Evolutionary conservation across 2,797 vertebrate species (phyloP), one percentile per base, ranked within the genome.

Genomic region (Pempheris klunzingeri): DNA sequence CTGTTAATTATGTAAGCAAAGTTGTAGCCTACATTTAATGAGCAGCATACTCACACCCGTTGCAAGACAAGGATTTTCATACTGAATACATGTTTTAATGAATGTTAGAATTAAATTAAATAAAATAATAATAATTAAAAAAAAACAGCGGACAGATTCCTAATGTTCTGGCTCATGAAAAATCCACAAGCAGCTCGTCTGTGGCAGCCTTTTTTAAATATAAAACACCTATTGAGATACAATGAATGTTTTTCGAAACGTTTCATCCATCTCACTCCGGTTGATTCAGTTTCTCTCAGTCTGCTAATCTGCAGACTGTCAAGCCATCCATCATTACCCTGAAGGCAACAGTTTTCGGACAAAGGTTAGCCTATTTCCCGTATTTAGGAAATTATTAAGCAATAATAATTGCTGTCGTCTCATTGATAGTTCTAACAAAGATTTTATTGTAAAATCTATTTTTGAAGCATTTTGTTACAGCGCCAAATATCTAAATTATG

Each of bases 401-500:
- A 12, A 12, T 3, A 58, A 41, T 2, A 30, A n/a, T 22, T 0
- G 38, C 12, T 64, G 7, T 17, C 44, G 38, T 46, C 39, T 54
- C 32, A 10, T 4, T 38, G 38, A 30, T 20, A 5, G 1, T 10
- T 63, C 0, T 5, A n/a, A 58, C n/a, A n/a, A n/a, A 32, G 30
- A 32, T 32, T 32, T 32, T 32, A 32, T 32, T 32, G 6, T 4
- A 32, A 32, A 32, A 59, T 1, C 47, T 3, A n/a, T 2, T 26
- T 52, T 30, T 50, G 30, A 20, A 26, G 57, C 38, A 15, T 57
- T 57, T 67, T 63, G 44, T 71, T 10, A 26, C 59, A 41, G 32
- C 15, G 20, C 13, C 57, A 59, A 10, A 20, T 14, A 5, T 24
- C 7, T 18, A 39, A 30, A 63, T 24, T 3, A 15, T 36, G 41